Base-by-base conservation (phyloP, 1,140 invertebrate species). In the Drosophila nigrodunni region DNA sequence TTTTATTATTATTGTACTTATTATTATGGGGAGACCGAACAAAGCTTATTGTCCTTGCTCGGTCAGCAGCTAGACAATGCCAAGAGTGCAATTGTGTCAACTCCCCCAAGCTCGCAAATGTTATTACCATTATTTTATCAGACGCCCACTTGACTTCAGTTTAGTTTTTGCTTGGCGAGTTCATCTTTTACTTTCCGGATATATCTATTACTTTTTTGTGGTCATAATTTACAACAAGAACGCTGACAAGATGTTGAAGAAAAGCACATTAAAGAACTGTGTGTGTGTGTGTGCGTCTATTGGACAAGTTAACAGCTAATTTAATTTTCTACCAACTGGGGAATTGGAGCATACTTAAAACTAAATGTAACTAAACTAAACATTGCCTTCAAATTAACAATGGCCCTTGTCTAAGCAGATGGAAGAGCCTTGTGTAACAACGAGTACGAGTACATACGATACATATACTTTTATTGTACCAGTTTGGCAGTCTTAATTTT, bases 391-490 rank as follows among this genome's bases (percentile, higher is more conserved):
- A 74, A 74, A 76, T 76, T 76, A 76, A 65, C 69, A 66, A 66
- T 59, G 41, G 64, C 15, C 41, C 49, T 44, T 41, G 47, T 44
- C 39, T 30, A 67, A 66, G 62, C 54, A 68, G 37, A 35, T 50
- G 55, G 39, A 35, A 59, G 15, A 59, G 43, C 15, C 52, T 50
- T 61, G 67, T 70, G 25, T 46, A 54, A 41, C 55, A 37, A 47
- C 46, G 8, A 41, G 4, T 25, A 39, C 55, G 71, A 68, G 64
- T 52, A 30, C 25, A 2, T 21, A 30, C 25, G 25, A 30, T 30
- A 30, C 3, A 76, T 87, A 64, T 87, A 86, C 74, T 81, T 87
- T 86, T 85, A 87, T 87, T 86, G 78, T 78, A 59, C 46, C 35
- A 49, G 52, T 57, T 65, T 67, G 44, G 6, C 41, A 9, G 43